A percentile compares a stretch with the other conserved stretches of the same genome.
These are phyloP conservation scores for Perodicticus potto DNA, from an alignment of 2,797 vertebrate species.

Conservation along the genomic window DNA sequence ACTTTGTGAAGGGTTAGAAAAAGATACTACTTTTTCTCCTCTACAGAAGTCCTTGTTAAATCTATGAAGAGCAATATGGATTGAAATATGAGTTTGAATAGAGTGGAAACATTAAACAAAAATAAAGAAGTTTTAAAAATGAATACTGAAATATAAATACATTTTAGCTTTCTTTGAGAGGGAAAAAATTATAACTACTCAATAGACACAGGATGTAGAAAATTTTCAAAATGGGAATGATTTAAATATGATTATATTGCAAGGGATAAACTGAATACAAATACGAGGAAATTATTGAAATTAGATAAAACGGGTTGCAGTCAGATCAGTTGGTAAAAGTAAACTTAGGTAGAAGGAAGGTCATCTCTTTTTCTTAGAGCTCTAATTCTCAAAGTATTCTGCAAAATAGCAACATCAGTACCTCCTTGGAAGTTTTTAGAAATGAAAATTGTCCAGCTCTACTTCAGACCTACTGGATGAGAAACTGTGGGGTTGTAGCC, in stretches of 20 bases:
- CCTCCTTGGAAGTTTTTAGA: background rate
- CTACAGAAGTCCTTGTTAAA: background rate
- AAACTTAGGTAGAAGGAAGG: background rate
- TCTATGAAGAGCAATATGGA: background rate
- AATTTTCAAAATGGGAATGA: background rate
- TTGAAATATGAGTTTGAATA: background rate
- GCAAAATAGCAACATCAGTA: background rate
- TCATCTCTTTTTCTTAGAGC: background rate
- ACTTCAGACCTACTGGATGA: background rate
- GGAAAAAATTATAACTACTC: background rate
- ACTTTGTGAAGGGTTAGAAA: background rate
- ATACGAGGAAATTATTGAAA: background rate
- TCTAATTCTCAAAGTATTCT: background rate
- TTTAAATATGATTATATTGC: background rate
- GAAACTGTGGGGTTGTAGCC: background rate
- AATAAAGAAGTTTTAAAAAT: background rate
- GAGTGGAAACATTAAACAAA: background rate
- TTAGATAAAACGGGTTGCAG: background rate
- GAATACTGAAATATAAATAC: background rate
- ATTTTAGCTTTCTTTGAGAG: background rate
- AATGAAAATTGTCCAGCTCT: background rate
- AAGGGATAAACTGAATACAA: background rate
- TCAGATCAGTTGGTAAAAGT: background rate
- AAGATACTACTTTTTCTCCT: background rate
- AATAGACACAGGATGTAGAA: background rate